These are phyloP conservation scores for Lochmaea crataegi DNA, from an alignment of 2,888 invertebrate genomes.

Conservation along the genomic window DNA sequence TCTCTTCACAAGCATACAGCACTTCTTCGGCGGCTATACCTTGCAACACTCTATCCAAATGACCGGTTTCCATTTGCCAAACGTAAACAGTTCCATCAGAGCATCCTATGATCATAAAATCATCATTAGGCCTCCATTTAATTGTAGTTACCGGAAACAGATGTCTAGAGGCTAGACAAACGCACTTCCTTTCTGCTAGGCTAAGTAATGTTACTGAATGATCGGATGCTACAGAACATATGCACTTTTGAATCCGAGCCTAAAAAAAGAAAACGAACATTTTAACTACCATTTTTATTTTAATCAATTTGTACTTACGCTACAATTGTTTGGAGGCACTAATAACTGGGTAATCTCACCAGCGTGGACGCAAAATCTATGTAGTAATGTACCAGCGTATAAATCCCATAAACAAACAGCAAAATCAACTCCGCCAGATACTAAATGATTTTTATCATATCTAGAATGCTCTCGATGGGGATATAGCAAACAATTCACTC, in stretches of 20 bases:
- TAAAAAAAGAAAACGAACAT: slow-evolving; percentile 65
- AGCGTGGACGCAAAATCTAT: slow-evolving; percentile 97
- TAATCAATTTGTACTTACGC: slow-evolving; percentile 69
- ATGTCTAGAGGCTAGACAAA: slow-evolving; percentile 91
- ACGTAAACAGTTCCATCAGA: slow-evolving; percentile 98
- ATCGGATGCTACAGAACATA: slow-evolving; percentile 97
- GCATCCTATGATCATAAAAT: slow-evolving; percentile 97
- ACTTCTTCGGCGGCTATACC: slow-evolving; percentile 97
- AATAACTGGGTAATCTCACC: slow-evolving; percentile 95
- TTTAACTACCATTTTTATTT: slow-evolving; percentile 25
- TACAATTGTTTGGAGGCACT: slow-evolving; percentile 93
- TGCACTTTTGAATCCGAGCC: slow-evolving; percentile 92
- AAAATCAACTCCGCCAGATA: slow-evolving; percentile 98
- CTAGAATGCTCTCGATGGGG: slow-evolving; percentile 91
- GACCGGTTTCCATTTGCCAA: slow-evolving; percentile 99
- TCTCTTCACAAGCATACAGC: slow-evolving; percentile 92
- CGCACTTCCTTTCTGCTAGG: slow-evolving; percentile 91
- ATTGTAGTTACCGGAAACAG: slow-evolving; percentile 95
- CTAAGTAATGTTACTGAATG: slow-evolving; percentile 97
- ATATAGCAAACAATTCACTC: slow-evolving; percentile 94
- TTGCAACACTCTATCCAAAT: slow-evolving; percentile 94
- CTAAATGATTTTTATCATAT: slow-evolving; percentile 88
- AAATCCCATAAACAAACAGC: slow-evolving; percentile 97
- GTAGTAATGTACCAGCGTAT: slow-evolving; percentile 87
- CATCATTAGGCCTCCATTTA: slow-evolving; percentile 97